Percentiles rank a stretch among this genome's conserved stretches.
Evolutionary conservation across 2,888 invertebrate genomes (phyloP).

Genomic region (Melitaea athalia): DNA sequence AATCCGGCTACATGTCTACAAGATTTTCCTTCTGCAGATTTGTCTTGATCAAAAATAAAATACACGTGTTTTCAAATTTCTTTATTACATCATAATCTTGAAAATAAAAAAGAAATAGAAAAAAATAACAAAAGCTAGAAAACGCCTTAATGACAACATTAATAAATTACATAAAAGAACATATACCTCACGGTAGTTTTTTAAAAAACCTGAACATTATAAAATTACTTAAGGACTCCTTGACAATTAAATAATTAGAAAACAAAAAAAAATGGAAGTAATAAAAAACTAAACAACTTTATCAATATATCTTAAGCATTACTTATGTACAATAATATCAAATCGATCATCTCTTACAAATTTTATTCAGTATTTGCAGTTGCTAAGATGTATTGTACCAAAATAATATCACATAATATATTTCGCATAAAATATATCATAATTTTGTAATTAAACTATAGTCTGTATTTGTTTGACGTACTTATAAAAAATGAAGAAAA

Average conservation of each 20-base stretch:
- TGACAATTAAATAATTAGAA: background rate
- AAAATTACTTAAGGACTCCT: background rate
- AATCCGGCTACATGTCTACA: slow-evolving; percentile 67
- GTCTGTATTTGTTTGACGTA: background rate
- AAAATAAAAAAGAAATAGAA: slow-evolving; percentile 12
- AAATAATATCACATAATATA: slow-evolving; percentile 4
- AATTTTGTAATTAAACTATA: background rate
- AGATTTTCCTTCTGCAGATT: slow-evolving; percentile 54
- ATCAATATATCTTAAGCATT: background rate
- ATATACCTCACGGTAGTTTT: background rate
- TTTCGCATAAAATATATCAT: background rate
- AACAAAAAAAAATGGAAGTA: background rate
- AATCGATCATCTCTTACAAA: background rate
- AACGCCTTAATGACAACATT: slow-evolving; percentile 22
- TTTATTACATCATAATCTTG: slow-evolving; percentile 30
- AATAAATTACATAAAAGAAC: slow-evolving; percentile 19
- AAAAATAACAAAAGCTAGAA: slow-evolving; percentile 10
- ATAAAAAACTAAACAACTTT: background rate
- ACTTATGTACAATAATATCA: background rate
- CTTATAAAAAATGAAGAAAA: background rate
- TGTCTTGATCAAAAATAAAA: slow-evolving; percentile 29
- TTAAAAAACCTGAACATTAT: background rate
- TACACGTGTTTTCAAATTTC: slow-evolving; percentile 21
- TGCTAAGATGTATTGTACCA: background rate
- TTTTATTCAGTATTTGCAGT: background rate